These are phyloP conservation scores for Philopotamus ludificatus DNA, from an alignment of 1,140 invertebrate species.

Conservation along the genomic window DNA sequence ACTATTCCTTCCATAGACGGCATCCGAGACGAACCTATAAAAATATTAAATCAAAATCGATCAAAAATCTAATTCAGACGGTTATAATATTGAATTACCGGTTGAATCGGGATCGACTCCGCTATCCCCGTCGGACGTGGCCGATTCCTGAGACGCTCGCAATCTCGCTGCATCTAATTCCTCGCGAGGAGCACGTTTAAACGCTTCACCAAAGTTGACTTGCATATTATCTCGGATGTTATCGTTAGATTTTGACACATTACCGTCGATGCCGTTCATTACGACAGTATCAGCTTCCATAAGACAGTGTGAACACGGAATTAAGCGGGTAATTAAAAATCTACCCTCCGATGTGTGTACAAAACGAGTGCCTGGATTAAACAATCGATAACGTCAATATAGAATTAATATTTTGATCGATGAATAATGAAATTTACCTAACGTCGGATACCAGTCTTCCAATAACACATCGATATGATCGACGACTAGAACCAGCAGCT, in stretches of 20 bases:
- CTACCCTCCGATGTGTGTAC: conserved; percentile 96
- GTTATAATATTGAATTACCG: conserved; percentile 34
- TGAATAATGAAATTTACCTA: conserved; percentile 54
- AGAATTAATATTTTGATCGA: conserved; percentile 26
- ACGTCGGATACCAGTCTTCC: conserved; percentile 97
- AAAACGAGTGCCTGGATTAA: conserved; percentile 79
- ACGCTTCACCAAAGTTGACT: conserved; percentile 38
- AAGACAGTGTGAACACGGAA: conserved; percentile 89
- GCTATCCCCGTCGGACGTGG: conserved; percentile 75
- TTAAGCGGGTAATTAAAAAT: conserved; percentile 90
- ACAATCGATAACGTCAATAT: not conserved
- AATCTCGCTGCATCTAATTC: conserved; percentile 44
- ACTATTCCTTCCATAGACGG: conserved; percentile 73
- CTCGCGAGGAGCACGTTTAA: conserved; percentile 36
- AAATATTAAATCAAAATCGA: not conserved
- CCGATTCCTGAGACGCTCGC: conserved; percentile 69
- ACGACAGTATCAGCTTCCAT: conserved; percentile 44
- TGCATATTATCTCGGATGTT: conserved; percentile 23
- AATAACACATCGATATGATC: conserved; percentile 95
- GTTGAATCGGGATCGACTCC: conserved; percentile 72
- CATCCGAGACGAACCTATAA: conserved; percentile 67
- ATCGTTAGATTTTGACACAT: conserved; percentile 20
- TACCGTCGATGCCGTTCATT: conserved; percentile 14
- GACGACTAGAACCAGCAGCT: conserved; percentile 86
- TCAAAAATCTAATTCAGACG: not conserved